Evolutionary conservation across 2,113 vertebrate species (phyloP).

Genomic region (Lipotes vexillifer): DNA sequence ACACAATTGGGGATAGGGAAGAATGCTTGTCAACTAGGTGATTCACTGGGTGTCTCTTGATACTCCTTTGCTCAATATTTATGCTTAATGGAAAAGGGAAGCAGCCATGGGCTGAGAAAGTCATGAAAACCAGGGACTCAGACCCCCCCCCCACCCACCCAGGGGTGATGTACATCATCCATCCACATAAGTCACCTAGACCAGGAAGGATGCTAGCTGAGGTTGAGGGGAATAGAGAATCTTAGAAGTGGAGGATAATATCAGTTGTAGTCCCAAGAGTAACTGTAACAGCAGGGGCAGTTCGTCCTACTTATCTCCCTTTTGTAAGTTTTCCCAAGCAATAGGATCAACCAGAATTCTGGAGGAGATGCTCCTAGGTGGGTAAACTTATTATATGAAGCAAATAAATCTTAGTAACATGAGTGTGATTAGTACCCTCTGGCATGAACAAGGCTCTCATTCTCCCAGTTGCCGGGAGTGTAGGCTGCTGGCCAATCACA

Average conservation of each 20-base stretch:
- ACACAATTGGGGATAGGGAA: not conserved
- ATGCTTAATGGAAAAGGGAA: not conserved
- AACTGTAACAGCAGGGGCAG: not conserved
- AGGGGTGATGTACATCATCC: not conserved
- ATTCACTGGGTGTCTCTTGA: not conserved
- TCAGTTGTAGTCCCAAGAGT: not conserved
- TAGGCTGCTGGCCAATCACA: not conserved
- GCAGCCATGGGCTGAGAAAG: not conserved
- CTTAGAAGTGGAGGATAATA: not conserved
- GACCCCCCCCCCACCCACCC: fast-evolving
- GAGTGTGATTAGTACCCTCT: not conserved
- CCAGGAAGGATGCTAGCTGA: not conserved
- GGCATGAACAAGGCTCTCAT: not conserved
- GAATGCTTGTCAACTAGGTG: not conserved
- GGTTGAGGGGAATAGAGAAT: not conserved
- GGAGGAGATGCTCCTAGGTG: not conserved
- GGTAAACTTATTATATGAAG: not conserved
- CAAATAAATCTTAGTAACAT: not conserved
- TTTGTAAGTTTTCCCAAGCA: not conserved
- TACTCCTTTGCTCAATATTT: not conserved
- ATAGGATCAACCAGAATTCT: not conserved
- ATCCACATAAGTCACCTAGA: not conserved
- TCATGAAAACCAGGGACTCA: not conserved
- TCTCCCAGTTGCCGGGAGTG: not conserved
- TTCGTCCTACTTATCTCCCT: not conserved